Evolutionary conservation across 2,113 vertebrate species (phyloP).

Genomic region (Paracanthobrama guichenoti): DNA sequence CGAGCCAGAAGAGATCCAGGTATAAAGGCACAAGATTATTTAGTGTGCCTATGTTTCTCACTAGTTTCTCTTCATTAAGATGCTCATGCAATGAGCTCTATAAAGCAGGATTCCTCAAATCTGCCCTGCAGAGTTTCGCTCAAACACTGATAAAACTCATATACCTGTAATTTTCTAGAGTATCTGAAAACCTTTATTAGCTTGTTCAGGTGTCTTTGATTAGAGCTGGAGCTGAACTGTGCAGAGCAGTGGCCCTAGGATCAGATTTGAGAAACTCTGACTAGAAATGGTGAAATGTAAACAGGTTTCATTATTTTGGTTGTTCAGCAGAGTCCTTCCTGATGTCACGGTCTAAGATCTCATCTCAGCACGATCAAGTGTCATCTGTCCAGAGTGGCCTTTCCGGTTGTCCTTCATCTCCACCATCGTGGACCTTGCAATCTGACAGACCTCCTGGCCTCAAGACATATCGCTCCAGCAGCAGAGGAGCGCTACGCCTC

Average conservation of each 20-base stretch:
- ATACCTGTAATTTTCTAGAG: neutral
- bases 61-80: neutral
- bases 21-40: slow-evolving; percentile 42
- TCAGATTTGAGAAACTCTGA: neutral
- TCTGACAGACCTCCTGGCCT: slow-evolving; percentile 75
- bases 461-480: slow-evolving; percentile 79
- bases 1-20: slow-evolving; percentile 75
- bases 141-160: neutral
- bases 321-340: slow-evolving; percentile 71
- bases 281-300: neutral
- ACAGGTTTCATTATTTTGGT: neutral
- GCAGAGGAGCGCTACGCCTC: slow-evolving; percentile 75
- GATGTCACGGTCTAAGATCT: slow-evolving; percentile 62
- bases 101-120: neutral
- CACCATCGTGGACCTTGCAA: slow-evolving; percentile 72
- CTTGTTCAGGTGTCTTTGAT: neutral
- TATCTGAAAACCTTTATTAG: neutral
- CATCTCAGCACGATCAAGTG: slow-evolving; percentile 59
- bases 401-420: slow-evolving; percentile 65
- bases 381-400: slow-evolving; percentile 35
- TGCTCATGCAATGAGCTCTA: neutral
- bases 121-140: neutral
- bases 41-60: slow-evolving; percentile 27
- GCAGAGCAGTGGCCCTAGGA: neutral
- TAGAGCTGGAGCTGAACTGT: neutral